These are phyloP conservation scores for Gryllus longicercus DNA, from an alignment of 2,888 invertebrate genomes.

Conservation along the genomic window DNA sequence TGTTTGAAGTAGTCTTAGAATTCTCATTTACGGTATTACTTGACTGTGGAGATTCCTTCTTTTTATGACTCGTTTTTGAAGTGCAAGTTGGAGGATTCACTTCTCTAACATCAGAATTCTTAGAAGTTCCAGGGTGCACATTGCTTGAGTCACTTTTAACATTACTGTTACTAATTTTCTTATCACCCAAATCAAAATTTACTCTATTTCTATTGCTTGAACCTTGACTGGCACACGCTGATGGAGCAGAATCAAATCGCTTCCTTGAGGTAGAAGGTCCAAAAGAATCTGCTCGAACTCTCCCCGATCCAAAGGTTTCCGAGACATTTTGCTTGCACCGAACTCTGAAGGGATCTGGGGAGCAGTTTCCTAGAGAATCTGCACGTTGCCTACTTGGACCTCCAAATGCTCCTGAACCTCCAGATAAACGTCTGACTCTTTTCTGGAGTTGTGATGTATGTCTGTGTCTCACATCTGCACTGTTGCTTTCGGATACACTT, in stretches of 20 bases:
- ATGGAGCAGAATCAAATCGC: background rate
- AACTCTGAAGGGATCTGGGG: background rate
- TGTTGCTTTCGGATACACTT: slow-evolving; percentile 61
- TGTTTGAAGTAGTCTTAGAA: background rate
- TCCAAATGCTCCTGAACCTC: slow-evolving; percentile 46
- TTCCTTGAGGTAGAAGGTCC: slow-evolving; percentile 21
- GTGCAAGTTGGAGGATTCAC: background rate
- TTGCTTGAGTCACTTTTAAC: slow-evolving; percentile 20
- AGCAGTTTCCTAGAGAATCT: slow-evolving; percentile 27
- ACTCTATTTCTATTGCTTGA: slow-evolving; percentile 25
- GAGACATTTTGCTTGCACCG: slow-evolving; percentile 24
- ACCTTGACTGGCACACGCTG: slow-evolving; percentile 12
- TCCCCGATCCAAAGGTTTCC: slow-evolving; percentile 45
- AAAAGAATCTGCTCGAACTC: slow-evolving; percentile 42
- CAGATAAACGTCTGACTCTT: slow-evolving; percentile 46
- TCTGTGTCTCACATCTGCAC: slow-evolving; percentile 29
- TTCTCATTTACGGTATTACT: background rate
- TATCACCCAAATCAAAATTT: slow-evolving; percentile 30
- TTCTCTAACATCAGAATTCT: slow-evolving; percentile 6
- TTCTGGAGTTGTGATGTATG: slow-evolving; percentile 34
- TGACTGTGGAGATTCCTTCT: slow-evolving; percentile 23
- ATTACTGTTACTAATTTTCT: slow-evolving; percentile 4
- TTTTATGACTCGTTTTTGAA: slow-evolving; percentile 18
- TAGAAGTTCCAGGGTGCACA: background rate
- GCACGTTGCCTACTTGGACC: slow-evolving; percentile 48